phyloP scores from a whole-genome alignment of 2,797 vertebrate species.

The Ctenosaura bakeri region DNA sequence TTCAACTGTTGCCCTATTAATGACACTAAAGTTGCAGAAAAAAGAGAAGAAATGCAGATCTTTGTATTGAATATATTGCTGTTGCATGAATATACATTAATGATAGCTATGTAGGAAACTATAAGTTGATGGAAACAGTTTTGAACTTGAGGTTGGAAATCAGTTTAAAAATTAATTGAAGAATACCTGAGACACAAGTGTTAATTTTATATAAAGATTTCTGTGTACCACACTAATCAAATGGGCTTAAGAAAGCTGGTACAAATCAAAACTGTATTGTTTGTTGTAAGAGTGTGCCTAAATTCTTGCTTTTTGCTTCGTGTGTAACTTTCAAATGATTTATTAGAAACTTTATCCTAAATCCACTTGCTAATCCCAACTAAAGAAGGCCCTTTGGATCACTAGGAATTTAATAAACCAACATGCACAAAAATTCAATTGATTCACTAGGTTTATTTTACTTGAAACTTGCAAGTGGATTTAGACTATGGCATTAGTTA shows the following conservation, averaged over 20 bases:
- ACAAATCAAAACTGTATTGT: not conserved
- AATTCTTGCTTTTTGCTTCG: not conserved
- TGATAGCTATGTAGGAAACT: not conserved
- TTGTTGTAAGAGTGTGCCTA: not conserved
- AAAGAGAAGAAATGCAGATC: not conserved
- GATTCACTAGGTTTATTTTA: too few species aligned
- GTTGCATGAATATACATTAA: not conserved
- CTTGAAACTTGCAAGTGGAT: too few species aligned
- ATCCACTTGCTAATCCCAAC: too few species aligned
- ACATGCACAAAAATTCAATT: too few species aligned
- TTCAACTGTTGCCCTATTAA: slow-evolving; percentile 11
- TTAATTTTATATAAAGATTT: not conserved
- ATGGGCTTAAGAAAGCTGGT: not conserved
- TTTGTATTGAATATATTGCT: not conserved
- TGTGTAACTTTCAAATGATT: not conserved
- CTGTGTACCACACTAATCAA: not conserved
- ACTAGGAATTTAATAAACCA: too few species aligned
- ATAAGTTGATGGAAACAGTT: not conserved
- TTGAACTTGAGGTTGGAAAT: not conserved
- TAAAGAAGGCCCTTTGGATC: too few species aligned
- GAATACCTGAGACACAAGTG: too few species aligned
- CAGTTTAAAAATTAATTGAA: not conserved
- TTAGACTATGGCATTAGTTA: too few species aligned
- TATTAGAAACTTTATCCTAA: not conserved
- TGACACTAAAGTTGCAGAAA: not conserved